A percentile compares a stretch with the other conserved stretches of the same genome.
These are phyloP conservation scores for Papio anubis DNA, from an alignment of 2,113 vertebrate genomes.

Conservation along the genomic window DNA sequence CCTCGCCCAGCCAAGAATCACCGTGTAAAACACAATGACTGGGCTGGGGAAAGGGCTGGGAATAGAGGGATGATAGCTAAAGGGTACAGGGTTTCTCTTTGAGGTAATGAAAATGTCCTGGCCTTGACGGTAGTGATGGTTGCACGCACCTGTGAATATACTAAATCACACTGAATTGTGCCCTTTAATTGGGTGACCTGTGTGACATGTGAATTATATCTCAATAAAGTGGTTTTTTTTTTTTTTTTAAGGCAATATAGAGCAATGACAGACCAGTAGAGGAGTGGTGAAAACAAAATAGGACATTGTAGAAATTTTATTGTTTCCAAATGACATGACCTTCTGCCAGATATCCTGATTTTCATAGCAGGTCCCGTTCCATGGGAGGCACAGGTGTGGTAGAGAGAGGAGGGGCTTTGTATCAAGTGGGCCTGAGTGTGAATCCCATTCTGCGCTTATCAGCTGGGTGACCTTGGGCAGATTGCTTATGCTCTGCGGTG, in stretches of 20 bases:
- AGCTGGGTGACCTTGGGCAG: neutral
- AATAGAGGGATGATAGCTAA: neutral
- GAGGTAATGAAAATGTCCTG: neutral
- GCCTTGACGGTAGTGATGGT: neutral
- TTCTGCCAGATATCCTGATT: neutral
- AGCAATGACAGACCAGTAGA: neutral
- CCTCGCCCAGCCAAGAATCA: neutral
- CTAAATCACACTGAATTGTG: neutral
- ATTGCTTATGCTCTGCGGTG: neutral
- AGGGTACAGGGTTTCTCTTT: neutral
- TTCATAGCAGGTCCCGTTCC: neutral
- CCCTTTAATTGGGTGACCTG: neutral
- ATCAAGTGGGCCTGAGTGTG: neutral
- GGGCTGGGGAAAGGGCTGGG: accelerated
- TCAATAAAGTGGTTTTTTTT: neutral
- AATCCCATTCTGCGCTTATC: neutral
- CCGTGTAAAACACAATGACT: neutral
- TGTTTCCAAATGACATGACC: neutral
- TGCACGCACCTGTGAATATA: neutral
- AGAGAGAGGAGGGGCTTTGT: neutral
- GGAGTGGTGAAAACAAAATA: neutral
- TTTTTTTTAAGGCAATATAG: neutral
- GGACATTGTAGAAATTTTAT: neutral
- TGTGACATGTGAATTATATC: neutral
- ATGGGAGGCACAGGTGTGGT: neutral